phyloP scores from a whole-genome alignment of 2,113 vertebrate genomes.

The Gallinago jamesoni region DNA sequence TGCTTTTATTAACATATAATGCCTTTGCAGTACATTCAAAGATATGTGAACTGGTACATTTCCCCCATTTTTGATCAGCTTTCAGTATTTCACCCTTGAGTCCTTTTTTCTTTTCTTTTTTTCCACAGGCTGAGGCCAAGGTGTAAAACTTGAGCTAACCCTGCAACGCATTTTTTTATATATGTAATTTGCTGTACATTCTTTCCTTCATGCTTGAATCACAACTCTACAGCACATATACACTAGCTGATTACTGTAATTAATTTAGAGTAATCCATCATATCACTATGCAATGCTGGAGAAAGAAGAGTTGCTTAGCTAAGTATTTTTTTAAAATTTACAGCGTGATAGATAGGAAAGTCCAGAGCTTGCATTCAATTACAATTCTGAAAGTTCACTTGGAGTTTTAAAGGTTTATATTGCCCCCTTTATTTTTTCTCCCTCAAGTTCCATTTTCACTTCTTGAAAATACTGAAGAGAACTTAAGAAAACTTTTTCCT shows the following conservation, averaged over 20 bases:
- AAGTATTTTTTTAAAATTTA: neutral
- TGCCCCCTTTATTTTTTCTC: neutral
- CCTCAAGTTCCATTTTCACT: neutral
- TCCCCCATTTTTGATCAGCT: conserved; percentile 51
- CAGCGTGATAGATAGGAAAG: conserved; percentile 15
- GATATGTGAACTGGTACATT: conserved; percentile 32
- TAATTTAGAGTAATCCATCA: conserved; percentile 40
- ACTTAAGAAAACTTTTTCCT: neutral
- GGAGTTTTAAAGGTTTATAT: conserved; percentile 1
- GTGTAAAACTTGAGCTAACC: conserved; percentile 47
- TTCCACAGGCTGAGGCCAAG: conserved; percentile 4
- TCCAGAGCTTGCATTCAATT: conserved; percentile 16
- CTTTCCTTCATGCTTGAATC: conserved; percentile 28
- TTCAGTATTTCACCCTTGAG: conserved; percentile 46
- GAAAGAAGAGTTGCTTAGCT: conserved; percentile 18
- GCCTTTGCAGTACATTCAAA: conserved; percentile 46
- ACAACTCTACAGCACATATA: neutral
- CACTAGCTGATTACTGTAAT: conserved; percentile 15
- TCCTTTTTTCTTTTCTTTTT: neutral
- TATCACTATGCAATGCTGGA: neutral
- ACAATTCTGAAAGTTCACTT: neutral
- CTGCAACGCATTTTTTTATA: neutral
- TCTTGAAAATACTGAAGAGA: conserved; percentile 12
- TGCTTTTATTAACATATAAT: conserved; percentile 63
- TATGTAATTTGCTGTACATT: conserved; percentile 5